phyloP scores from a whole-genome alignment of 2,888 invertebrate genomes.

The Allolobophora icterica region DNA sequence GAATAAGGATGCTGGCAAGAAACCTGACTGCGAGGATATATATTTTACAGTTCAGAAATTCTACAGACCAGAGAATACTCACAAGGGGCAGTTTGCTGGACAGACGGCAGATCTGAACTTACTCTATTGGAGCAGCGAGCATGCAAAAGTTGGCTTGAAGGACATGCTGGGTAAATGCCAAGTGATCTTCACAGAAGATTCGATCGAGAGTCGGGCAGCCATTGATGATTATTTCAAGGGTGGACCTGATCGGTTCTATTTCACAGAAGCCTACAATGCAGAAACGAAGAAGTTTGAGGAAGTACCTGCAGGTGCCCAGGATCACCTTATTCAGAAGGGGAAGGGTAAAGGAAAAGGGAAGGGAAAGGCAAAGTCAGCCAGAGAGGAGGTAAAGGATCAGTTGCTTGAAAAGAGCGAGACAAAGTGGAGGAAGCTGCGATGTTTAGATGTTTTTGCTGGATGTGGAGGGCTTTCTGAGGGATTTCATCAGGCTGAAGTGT shows the following conservation, averaged over 20 bases:
- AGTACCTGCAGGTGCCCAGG: conserved; percentile 72
- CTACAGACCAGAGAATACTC: conserved; percentile 60
- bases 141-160: conserved; percentile 39
- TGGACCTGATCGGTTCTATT: conserved; percentile 79
- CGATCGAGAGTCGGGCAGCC: conserved; percentile 53
- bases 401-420: neutral
- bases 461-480: conserved; percentile 82
- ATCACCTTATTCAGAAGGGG: conserved; percentile 59
- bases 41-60: conserved; percentile 75
- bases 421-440: conserved; percentile 70
- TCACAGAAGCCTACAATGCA: conserved; percentile 73
- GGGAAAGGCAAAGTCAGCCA: conserved; percentile 61
- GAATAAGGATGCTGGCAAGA: conserved; percentile 65
- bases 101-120: conserved; percentile 76
- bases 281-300: conserved; percentile 70
- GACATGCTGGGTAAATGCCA: conserved; percentile 75
- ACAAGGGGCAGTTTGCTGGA: conserved; percentile 69
- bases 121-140: conserved; percentile 80
- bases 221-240: conserved; percentile 71
- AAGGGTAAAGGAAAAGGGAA: conserved; percentile 76
- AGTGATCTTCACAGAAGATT: conserved; percentile 73
- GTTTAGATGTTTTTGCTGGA: conserved; percentile 84
- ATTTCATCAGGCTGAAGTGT: conserved; percentile 72
- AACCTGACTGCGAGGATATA: conserved; percentile 71
- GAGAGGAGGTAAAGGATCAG: conserved; percentile 30